phyloP scores from a whole-genome alignment of 2,797 vertebrate species.

The Bovichtus diacanthus region DNA sequence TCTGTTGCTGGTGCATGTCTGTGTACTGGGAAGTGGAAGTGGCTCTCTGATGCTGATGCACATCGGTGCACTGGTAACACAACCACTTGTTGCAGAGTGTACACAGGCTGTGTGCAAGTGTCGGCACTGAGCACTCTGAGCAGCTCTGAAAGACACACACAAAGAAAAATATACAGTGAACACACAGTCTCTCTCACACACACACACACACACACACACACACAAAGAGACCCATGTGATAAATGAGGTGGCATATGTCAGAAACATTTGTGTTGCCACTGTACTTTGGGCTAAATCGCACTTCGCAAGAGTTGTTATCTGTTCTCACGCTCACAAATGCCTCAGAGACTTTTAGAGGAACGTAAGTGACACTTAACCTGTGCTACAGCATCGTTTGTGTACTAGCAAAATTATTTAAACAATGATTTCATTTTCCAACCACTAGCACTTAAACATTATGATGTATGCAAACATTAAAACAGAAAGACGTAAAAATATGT shows the following conservation, averaged over 20 bases:
- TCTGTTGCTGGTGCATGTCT: conserved; percentile 77
- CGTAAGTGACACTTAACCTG: conserved; percentile 11
- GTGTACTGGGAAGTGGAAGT: conserved; percentile 56
- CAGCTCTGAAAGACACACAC: conserved; percentile 79
- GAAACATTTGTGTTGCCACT: conserved; percentile 34
- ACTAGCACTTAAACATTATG: not conserved
- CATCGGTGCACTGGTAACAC: conserved; percentile 87
- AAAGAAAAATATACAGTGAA: conserved; percentile 14
- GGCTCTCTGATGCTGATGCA: conserved; percentile 83
- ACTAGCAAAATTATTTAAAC: not conserved
- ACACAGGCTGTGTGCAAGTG: conserved; percentile 86
- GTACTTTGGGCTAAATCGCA: conserved; percentile 49
- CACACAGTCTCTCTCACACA: not conserved
- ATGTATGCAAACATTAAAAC: not conserved
- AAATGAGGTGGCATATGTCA: conserved; percentile 45
- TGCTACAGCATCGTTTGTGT: not conserved
- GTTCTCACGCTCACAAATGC: conserved; percentile 19
- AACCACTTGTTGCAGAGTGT: conserved; percentile 89
- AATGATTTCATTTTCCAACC: not conserved
- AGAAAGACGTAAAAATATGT: not conserved
- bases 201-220: not conserved
- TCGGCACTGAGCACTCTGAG: conserved; percentile 84
- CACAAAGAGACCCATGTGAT: conserved; percentile 14
- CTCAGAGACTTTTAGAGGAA: conserved; percentile 16
- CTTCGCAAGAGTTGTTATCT: conserved; percentile 26